Percentiles rank a stretch among this genome's conserved stretches.
Conservation (phyloP, 2,113 vertebrate species). For the Emydocephalus ijimae region DNA sequence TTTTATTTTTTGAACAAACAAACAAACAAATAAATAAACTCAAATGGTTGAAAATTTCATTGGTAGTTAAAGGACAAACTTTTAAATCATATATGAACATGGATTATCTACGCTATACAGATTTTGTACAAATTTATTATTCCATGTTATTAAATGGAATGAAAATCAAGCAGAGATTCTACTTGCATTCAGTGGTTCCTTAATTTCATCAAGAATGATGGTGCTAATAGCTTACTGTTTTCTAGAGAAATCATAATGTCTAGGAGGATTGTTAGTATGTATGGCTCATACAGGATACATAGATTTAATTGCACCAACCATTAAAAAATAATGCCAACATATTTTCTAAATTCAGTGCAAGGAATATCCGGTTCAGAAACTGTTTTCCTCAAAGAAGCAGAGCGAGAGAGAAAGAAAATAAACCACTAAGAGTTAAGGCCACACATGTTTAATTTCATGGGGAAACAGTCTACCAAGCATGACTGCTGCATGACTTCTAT, state of each 20-base stretch:
- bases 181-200: constrained; percentile 48
- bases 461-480: neutral
- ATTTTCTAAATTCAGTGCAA: constrained; percentile 72
- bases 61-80: constrained; percentile 71
- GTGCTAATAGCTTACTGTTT: constrained; percentile 57
- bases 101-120: constrained; percentile 60
- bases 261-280: constrained; percentile 53
- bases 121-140: constrained; percentile 60
- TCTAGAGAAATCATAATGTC: constrained; percentile 52
- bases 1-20: constrained; percentile 59
- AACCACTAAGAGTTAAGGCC: constrained; percentile 29
- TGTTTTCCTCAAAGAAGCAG: constrained; percentile 13
- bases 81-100: constrained; percentile 68
- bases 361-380: constrained; percentile 65
- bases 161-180: constrained; percentile 63
- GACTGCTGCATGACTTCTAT: neutral
- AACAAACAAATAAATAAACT: neutral
- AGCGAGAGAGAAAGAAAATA: neutral
- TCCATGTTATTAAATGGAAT: constrained; percentile 63
- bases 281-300: constrained; percentile 70
- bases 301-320: constrained; percentile 70
- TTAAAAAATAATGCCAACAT: constrained; percentile 60
- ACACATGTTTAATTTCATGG: constrained; percentile 32
- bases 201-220: constrained; percentile 47
- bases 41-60: constrained; percentile 60